A percentile compares a stretch with the other conserved stretches of the same genome.
phyloP scores from a whole-genome alignment of 2,797 vertebrate genomes.

The Onychomys arenicola region DNA sequence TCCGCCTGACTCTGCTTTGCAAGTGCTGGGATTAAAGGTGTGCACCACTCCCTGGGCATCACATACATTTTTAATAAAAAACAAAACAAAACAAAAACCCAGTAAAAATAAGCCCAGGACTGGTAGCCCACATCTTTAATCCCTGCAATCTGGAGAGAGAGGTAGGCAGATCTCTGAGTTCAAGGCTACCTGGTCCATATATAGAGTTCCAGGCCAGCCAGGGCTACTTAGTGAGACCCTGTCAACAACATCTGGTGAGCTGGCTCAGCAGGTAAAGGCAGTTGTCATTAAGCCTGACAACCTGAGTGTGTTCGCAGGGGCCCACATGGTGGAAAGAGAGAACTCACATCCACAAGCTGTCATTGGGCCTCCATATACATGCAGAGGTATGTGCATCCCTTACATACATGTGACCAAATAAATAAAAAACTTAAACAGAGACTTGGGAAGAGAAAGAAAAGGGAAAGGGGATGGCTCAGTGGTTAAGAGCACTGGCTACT shows the following conservation, averaged over 20 bases:
- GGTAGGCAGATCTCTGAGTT: background rate
- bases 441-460: background rate
- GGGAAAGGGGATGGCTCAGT: background rate
- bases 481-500: background rate
- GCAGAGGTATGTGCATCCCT: background rate
- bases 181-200: background rate
- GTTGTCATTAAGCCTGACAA: background rate
- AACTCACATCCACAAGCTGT: background rate
- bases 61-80: background rate
- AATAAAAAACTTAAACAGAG: background rate
- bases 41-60: background rate
- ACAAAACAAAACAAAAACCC: background rate
- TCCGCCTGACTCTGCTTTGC: background rate
- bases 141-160: background rate
- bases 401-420: background rate
- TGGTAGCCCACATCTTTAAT: background rate
- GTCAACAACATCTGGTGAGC: background rate
- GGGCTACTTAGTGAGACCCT: background rate
- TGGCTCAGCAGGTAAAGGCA: background rate
- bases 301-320: background rate
- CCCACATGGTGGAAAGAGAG: background rate
- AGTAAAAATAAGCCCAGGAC: background rate
- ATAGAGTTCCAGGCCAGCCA: background rate
- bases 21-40: background rate
- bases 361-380: background rate